Percentiles rank a stretch among this genome's conserved stretches.
phyloP scores from a whole-genome alignment of 2,888 invertebrate genomes.

The Pteria penguin region DNA sequence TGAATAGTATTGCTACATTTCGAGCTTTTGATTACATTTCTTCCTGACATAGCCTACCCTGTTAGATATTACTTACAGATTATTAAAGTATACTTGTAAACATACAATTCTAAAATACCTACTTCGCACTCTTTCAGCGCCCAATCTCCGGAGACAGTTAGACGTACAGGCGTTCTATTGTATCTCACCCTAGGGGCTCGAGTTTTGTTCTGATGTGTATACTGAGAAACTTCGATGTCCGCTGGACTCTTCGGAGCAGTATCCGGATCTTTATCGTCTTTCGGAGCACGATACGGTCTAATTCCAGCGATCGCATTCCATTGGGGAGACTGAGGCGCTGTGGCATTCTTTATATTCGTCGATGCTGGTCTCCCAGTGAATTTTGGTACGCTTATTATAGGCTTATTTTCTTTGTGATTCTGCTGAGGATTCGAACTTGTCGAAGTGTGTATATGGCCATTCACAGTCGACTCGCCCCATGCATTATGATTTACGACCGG shows the following conservation, averaged over 20 bases:
- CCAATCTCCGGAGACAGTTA: slow-evolving; percentile 55
- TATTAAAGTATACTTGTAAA: too few species aligned
- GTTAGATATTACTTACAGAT: too few species aligned
- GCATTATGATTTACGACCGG: slow-evolving; percentile 14
- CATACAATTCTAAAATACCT: too few species aligned
- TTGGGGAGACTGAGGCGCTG: background rate
- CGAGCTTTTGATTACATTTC: too few species aligned
- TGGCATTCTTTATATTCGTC: background rate
- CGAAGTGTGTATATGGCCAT: background rate
- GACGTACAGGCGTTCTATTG: slow-evolving; percentile 43
- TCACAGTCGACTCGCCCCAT: slow-evolving; percentile 19
- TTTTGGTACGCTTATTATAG: background rate
- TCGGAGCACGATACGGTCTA: background rate
- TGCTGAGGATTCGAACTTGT: background rate
- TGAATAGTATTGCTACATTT: too few species aligned
- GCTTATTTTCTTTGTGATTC: background rate
- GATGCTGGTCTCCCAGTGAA: background rate
- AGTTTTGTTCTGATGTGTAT: background rate
- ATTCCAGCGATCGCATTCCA: slow-evolving; percentile 17
- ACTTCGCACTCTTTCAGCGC: slow-evolving; percentile 63
- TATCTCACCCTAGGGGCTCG: slow-evolving; percentile 30
- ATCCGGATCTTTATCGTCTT: background rate
- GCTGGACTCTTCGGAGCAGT: background rate
- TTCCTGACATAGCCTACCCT: too few species aligned
- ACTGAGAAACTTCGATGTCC: background rate